These are phyloP conservation scores for Spea hammondii DNA, from an alignment of 2,797 vertebrate genomes.

Conservation along the genomic window DNA sequence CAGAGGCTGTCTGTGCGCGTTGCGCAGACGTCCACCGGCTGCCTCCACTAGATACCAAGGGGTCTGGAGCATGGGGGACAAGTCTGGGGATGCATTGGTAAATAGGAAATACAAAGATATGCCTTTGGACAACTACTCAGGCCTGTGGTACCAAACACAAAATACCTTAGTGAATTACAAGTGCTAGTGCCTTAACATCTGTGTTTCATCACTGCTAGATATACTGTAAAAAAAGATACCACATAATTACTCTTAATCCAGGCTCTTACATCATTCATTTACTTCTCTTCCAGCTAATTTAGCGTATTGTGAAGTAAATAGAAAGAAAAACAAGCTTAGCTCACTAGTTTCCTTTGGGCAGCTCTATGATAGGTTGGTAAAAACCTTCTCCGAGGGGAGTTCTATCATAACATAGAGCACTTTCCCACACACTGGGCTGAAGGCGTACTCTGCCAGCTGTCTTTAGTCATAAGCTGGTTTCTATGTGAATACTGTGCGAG, in stretches of 20 bases:
- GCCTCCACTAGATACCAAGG: too few species aligned
- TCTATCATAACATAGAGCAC: slow-evolving; percentile 44
- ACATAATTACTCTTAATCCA: not conserved
- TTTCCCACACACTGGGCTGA: slow-evolving; percentile 61
- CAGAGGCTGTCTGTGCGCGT: too few species aligned
- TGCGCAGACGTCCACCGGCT: too few species aligned
- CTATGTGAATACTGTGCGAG: slow-evolving; percentile 58
- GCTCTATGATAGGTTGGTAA: not conserved
- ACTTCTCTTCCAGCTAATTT: not conserved
- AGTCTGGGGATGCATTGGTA: too few species aligned
- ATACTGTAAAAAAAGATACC: not conserved
- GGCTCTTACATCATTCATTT: not conserved
- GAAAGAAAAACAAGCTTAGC: slow-evolving; percentile 7
- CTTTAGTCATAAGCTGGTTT: slow-evolving; percentile 61
- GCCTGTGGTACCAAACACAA: not conserved
- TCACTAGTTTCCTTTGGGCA: slow-evolving; percentile 3
- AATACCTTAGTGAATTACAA: not conserved
- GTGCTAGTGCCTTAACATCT: not conserved
- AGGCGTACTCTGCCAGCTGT: slow-evolving; percentile 61
- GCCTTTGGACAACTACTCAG: not conserved
- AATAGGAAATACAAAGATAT: too few species aligned
- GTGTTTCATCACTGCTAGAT: not conserved
- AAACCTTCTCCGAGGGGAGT: not conserved
- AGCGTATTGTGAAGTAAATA: not conserved
- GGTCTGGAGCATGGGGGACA: too few species aligned